Conservation (phyloP, 2,888 invertebrate genomes). For the Morinoia aosen region DNA sequence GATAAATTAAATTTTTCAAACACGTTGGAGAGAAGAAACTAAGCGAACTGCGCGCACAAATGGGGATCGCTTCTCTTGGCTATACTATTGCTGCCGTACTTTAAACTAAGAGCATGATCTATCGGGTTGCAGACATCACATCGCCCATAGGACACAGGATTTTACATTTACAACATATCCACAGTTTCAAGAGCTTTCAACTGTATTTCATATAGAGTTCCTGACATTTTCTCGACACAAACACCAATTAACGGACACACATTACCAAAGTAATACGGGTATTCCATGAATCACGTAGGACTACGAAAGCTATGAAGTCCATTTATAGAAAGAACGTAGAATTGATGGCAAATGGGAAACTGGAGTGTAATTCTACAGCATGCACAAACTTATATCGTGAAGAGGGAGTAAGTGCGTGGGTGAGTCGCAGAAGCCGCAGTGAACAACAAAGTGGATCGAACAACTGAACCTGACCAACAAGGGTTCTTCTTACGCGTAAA, state of each 20-base stretch:
- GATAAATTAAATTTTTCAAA: background rate
- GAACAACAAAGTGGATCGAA: too few relatives aligned
- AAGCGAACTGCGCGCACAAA: background rate
- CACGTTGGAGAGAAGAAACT: background rate
- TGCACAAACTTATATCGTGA: background rate
- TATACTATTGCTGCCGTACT: background rate
- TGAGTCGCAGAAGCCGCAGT: background rate
- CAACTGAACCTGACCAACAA: background rate
- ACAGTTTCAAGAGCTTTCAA: too few relatives aligned
- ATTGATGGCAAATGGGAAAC: background rate
- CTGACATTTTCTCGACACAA: background rate
- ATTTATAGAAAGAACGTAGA: background rate
- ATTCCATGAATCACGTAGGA: background rate
- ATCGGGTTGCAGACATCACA: background rate
- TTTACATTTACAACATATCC: too few relatives aligned
- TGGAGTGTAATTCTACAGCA: background rate
- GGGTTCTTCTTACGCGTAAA: background rate
- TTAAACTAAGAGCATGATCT: background rate
- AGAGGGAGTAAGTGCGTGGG: background rate
- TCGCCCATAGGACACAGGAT: background rate
- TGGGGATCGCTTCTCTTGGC: background rate
- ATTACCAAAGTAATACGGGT: background rate
- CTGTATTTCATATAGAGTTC: too few relatives aligned
- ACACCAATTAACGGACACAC: background rate
- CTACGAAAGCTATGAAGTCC: background rate